phyloP scores from a whole-genome alignment of 2,888 invertebrate genomes.

The Hyposoter dolosus region DNA sequence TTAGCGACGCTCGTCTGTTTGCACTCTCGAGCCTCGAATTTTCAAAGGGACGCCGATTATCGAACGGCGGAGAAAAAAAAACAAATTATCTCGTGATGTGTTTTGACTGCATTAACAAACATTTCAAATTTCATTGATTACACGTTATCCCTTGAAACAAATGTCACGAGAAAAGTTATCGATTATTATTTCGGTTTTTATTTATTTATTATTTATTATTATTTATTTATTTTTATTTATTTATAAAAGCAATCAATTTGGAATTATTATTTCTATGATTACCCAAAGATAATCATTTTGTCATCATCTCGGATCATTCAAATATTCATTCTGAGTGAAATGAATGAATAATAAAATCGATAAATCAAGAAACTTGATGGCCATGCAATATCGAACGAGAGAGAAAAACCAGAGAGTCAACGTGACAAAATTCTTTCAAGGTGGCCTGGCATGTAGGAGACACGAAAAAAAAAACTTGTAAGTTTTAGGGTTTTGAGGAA shows the following conservation, averaged over 20 bases:
- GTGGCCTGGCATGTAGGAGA: conserved; percentile 5
- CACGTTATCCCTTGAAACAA: background rate
- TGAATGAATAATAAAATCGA: conserved; percentile 12
- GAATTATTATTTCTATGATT: background rate
- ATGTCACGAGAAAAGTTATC: background rate
- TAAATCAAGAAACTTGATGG: background rate
- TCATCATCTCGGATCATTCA: too few relatives aligned
- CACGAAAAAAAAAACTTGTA: conserved; percentile 43
- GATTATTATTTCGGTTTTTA: background rate
- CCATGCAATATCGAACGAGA: background rate
- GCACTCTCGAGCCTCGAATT: conserved; percentile 38
- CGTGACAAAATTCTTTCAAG: conserved; percentile 9
- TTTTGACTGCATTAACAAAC: conserved; percentile 31
- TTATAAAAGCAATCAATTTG: background rate
- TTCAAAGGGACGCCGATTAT: conserved; percentile 59
- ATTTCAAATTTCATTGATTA: background rate
- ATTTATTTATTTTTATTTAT: too few relatives aligned
- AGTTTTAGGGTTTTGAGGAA: conserved; percentile 30
- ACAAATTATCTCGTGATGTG: conserved; percentile 13
- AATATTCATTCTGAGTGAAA: background rate
- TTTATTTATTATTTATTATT: background rate
- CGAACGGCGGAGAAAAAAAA: conserved; percentile 18
- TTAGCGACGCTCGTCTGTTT: conserved; percentile 63
- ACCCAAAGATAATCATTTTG: background rate
- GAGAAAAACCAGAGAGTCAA: conserved; percentile 24